phyloP scores from a whole-genome alignment of 1,140 invertebrate genomes.

The Trypoxylus dichotomus region DNA sequence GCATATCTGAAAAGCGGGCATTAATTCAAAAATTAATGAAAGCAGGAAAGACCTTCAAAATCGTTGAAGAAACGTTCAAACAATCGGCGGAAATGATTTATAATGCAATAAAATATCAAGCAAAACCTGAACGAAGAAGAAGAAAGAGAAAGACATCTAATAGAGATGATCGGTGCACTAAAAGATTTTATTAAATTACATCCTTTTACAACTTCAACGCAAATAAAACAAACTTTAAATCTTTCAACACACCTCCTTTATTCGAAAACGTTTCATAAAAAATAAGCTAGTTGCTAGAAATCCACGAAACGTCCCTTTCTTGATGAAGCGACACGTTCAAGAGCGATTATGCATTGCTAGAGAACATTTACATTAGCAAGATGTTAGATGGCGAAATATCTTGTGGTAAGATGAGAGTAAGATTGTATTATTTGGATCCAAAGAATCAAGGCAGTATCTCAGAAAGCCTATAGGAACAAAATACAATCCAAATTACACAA shows the following conservation, averaged over 20 bases:
- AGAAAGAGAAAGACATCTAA: too few species aligned
- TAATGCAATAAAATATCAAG: too few species aligned
- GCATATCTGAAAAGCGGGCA: not conserved
- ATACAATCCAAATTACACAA: constrained; percentile 36
- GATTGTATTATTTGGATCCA: constrained; percentile 28
- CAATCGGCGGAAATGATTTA: too few species aligned
- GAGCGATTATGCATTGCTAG: constrained; percentile 30
- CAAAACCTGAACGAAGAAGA: too few species aligned
- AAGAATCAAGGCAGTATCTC: constrained; percentile 32
- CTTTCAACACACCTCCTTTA: too few species aligned
- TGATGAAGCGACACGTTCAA: constrained; percentile 27
- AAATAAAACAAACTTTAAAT: not conserved
- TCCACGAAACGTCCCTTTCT: constrained; percentile 26
- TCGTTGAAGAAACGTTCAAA: too few species aligned
- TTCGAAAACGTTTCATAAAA: too few species aligned
- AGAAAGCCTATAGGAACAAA: constrained; percentile 31
- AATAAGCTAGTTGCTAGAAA: not conserved
- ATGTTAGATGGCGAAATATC: constrained; percentile 28
- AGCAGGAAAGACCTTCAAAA: not conserved
- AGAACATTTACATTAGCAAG: constrained; percentile 32
- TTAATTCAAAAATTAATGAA: constrained; percentile 2
- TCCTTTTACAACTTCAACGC: not conserved
- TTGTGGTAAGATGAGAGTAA: constrained; percentile 21
- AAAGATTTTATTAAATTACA: not conserved
- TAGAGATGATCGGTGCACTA: too few species aligned